A percentile compares a stretch with the other conserved stretches of the same genome.
Evolutionary conservation across 1,140 invertebrate genomes (phyloP).

Genomic region (Lasioglossum albipes): DNA sequence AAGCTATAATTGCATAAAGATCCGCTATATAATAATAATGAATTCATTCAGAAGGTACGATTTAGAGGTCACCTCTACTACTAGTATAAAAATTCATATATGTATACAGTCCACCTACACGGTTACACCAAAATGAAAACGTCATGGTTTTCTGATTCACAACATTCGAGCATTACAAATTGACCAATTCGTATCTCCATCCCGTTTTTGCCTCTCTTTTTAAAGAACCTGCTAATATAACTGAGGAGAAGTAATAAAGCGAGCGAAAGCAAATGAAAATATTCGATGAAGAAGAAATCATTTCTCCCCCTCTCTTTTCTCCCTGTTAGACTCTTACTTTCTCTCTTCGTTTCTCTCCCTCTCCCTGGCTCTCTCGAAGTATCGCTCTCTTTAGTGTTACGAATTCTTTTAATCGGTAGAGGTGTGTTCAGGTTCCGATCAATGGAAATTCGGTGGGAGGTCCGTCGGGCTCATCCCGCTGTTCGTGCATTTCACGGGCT

Average conservation of each 20-base stretch:
- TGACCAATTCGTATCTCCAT: background rate
- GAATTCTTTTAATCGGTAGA: constrained; percentile 10
- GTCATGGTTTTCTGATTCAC: no score
- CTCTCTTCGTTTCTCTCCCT: no score
- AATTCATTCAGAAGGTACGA: no score
- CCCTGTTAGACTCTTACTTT: no score
- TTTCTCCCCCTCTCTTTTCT: background rate
- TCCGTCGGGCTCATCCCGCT: constrained; percentile 28
- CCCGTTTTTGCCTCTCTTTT: background rate
- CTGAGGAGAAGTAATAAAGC: background rate
- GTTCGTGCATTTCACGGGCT: constrained; percentile 45
- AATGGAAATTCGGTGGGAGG: constrained; percentile 39
- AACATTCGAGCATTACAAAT: no score
- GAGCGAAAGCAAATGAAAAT: background rate
- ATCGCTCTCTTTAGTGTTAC: constrained; percentile 8
- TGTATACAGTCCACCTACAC: no score
- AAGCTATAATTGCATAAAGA: no score
- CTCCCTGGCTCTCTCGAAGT: no score
- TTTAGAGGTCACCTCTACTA: no score
- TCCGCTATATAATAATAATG: no score
- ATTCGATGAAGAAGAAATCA: constrained; percentile 9
- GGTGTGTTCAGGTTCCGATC: background rate
- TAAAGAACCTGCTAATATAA: background rate
- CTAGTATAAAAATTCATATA: no score
- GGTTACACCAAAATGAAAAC: no score